Base-by-base conservation (phyloP, 2,113 vertebrate genomes). In the Taurulus bubalis region DNA sequence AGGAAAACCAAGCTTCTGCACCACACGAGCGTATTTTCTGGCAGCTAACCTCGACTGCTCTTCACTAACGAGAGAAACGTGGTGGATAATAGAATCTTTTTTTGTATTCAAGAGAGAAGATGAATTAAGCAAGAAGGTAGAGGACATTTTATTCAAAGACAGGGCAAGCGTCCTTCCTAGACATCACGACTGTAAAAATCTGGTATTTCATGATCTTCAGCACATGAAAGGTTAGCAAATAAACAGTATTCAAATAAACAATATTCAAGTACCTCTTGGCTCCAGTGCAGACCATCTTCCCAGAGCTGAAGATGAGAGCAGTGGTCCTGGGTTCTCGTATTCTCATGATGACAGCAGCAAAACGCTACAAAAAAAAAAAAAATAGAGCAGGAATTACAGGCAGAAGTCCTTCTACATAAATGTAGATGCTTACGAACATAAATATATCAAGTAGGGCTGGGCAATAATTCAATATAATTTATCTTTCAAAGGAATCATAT, bases 311-410 rank as follows among this genome's bases (percentile, higher is more conserved):
- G 90, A 99, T 99, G 74, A 99, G 95, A 1, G 98, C 98, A 24
- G 98, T 99, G 64, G 98, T 99, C 74, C 98, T 96, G 51, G 98
- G 98, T 83, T 99, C 98, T 95, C 98, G 96, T 96, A 99, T 99
- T 94, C 98, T 98, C 98, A 99, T 99, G 87, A 99, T 99, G 45
- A 99, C 98, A 0, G 98, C 98, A 94, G 98, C 98, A 95, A 99
- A 99, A 92, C 98, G 97, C 98, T 99, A 77, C 71, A 85, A 96
- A 92, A 14, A 42, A 12, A 42, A 85, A 96, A 92, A 14, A 42
- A 12, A 42, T 42, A 77, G 14, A 30, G 40, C 0, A 1, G 9
- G 6, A 56, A 36, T 49, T 38, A 49, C 6, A 77, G 7, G 8
- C n/a, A 71, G 2, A 10, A 36, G 0, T 4, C 10, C 32, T 74